Conservation (phyloP, 2,797 vertebrate genomes). For the Emys orbicularis region DNA sequence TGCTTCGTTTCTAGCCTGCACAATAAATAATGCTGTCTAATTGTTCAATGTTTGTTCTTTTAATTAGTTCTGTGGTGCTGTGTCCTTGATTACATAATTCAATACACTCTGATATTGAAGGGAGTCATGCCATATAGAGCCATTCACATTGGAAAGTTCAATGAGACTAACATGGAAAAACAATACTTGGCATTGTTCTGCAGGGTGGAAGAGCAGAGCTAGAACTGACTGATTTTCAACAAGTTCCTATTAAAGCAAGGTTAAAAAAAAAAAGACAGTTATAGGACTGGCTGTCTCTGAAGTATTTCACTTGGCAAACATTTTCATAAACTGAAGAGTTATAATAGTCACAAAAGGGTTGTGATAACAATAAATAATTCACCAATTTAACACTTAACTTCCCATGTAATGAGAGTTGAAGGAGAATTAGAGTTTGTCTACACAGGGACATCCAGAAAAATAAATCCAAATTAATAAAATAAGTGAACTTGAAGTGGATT, state of each 20-base stretch:
- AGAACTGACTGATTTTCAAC: not conserved
- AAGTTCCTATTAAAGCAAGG: not conserved
- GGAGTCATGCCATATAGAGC: constrained; percentile 7
- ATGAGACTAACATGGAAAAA: not conserved
- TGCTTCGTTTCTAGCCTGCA: constrained; percentile 40
- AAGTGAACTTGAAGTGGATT: not conserved
- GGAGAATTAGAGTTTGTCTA: not conserved
- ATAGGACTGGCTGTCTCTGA: not conserved
- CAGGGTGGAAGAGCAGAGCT: not conserved
- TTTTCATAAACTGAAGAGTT: not conserved
- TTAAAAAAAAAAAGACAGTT: not conserved
- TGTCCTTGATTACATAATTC: constrained; percentile 37
- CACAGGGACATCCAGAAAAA: not conserved
- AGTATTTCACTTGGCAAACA: not conserved
- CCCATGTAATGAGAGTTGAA: fast-evolving
- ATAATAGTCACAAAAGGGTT: not conserved
- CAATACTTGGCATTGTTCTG: not conserved
- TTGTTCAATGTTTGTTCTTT: constrained; percentile 70
- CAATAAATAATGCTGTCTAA: constrained; percentile 59
- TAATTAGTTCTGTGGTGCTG: constrained; percentile 63
- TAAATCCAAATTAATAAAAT: not conserved
- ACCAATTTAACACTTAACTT: not conserved
- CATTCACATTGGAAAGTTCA: constrained; percentile 4
- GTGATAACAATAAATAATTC: not conserved
- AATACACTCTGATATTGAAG: constrained; percentile 5